Percentiles rank a stretch among this genome's conserved stretches.
Conservation (phyloP, 2,797 vertebrate genomes). For the Caiman crocodilus region DNA sequence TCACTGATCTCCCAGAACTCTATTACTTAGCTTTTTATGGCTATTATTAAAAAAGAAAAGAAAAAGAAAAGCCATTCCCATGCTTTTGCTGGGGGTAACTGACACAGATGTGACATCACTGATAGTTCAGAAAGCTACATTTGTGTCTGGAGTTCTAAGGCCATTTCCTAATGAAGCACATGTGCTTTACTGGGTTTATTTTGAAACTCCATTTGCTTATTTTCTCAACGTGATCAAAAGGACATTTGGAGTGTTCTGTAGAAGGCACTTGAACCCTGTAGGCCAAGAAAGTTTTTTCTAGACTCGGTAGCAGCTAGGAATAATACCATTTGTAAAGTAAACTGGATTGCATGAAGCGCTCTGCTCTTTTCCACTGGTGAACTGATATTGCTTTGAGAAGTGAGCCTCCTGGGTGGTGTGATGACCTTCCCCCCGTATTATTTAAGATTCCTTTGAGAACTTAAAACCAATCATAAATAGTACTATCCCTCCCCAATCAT, state of each 20-base stretch:
- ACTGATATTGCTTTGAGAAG: conserved; percentile 8
- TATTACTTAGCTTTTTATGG: conserved; percentile 44
- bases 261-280: conserved; percentile 72
- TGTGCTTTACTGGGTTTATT: conserved; percentile 78
- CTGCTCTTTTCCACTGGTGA: conserved; percentile 20
- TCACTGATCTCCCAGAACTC: conserved; percentile 23
- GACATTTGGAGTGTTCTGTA: conserved; percentile 61
- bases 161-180: conserved; percentile 80
- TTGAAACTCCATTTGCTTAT: conserved; percentile 82
- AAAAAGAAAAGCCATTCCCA: conserved; percentile 65
- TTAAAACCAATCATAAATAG: not conserved
- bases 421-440: not conserved
- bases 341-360: not conserved
- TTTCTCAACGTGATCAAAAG: conserved; percentile 82
- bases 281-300: conserved; percentile 59
- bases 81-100: conserved; percentile 66
- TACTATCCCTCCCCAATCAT: not conserved
- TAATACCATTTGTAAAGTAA: conserved; percentile 53
- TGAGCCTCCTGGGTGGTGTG: rapidly evolving
- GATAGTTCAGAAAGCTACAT: conserved; percentile 67
- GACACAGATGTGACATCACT: conserved; percentile 74
- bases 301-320: conserved; percentile 65
- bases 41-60: conserved; percentile 25
- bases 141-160: conserved; percentile 66
- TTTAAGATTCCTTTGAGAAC: not conserved